Evolutionary conservation across 1,140 invertebrate genomes (phyloP), one percentile per base, ranked within the genome.

Genomic region (Sogatella furcifera): DNA sequence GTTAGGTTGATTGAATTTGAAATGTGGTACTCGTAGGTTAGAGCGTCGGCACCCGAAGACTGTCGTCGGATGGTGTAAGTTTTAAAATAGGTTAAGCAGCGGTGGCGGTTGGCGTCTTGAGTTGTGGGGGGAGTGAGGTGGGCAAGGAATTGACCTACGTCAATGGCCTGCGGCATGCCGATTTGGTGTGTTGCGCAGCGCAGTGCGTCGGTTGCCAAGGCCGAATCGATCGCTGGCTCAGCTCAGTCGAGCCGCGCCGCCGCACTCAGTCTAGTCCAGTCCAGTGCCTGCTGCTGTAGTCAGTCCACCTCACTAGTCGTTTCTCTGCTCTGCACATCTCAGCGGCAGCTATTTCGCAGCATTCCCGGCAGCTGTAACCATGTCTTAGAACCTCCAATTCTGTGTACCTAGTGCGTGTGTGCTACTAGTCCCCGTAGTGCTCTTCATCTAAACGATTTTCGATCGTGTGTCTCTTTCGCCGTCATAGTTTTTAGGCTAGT

Each of bases 51-150:
- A 28, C 24, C 24, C 24, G 24, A n/a, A n/a, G n/a, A n/a, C n/a
- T 49, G 46, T 49, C 46, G 46, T 49, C 46, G 5, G 15, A 22
- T 49, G 46, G 46, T 22, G 46, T 49, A 49, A 49, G 46, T 49
- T 49, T 49, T 49, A 49, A 38, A 49, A 49, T 49, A 49, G 46
- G 46, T 49, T 49, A 49, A 49, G 46, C 21, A 49, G 46, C 15
- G 21, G 46, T 49, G 21, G 15, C 46, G 15, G 24, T 6, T 28
- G 3, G 15, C 46, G 15, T 49, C 34, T 38, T 10, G 34, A 8
- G 34, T 11, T 38, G 34, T 38, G 34, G 34, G 8, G 8, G 34
- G 34, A 28, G 34, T 11, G 5, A n/a, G 44, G 44, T 5, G 44
- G 44, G 13, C 5, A 15, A 49, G 46, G 34, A 49, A 49, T 49